These are phyloP conservation scores for Ceyx cyanopectus DNA, from an alignment of 2,113 vertebrate genomes.

Conservation along the genomic window DNA sequence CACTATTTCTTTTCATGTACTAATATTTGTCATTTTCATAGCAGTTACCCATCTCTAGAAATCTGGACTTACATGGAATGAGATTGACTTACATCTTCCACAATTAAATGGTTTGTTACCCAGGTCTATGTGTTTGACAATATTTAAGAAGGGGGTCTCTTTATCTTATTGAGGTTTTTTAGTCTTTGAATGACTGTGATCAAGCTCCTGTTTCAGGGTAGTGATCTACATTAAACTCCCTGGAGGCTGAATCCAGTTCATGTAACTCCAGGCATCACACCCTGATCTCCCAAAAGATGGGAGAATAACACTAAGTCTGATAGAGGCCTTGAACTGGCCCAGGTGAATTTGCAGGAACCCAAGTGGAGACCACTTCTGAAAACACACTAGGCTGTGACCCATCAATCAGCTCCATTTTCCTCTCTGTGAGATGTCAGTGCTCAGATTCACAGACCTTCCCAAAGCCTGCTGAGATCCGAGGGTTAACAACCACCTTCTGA, in stretches of 20 bases:
- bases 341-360: not conserved
- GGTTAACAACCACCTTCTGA: not conserved
- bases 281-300: not conserved
- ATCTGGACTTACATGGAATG: not conserved
- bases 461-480: not conserved
- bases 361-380: not conserved
- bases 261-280: not conserved
- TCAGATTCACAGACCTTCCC: not conserved
- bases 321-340: not conserved
- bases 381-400: fast-evolving
- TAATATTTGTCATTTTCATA: not conserved
- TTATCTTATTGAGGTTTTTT: not conserved
- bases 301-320: not conserved
- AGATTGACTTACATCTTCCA: not conserved
- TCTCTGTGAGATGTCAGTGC: not conserved
- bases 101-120: not conserved
- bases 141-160: not conserved
- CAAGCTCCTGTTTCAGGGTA: not conserved
- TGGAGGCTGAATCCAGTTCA: not conserved
- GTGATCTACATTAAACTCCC: not conserved
- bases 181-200: not conserved
- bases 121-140: not conserved
- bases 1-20: not conserved
- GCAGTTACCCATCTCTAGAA: not conserved
- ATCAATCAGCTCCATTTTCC: not conserved